A percentile compares a stretch with the other conserved stretches of the same genome.
Evolutionary conservation across 2,113 vertebrate species (phyloP).

Genomic region (Cyanoramphus novaezelandiae): DNA sequence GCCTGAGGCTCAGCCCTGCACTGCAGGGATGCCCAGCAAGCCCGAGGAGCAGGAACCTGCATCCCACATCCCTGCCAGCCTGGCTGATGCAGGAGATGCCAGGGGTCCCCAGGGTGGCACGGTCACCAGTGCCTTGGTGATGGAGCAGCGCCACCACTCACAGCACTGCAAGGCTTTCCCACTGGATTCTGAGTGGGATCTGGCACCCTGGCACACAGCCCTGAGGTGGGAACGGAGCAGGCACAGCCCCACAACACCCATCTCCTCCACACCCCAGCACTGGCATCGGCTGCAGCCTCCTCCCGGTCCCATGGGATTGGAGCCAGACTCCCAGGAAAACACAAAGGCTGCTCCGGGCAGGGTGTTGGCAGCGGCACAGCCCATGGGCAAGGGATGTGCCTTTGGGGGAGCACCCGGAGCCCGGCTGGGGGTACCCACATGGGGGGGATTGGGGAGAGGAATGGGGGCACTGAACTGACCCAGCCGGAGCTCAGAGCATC

Average conservation of each 20-base stretch:
- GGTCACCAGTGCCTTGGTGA: neutral
- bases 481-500: constrained; percentile 71
- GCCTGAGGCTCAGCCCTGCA: neutral
- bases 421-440: accelerated
- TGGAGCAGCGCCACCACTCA: neutral
- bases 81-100: neutral
- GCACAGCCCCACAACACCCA: accelerated
- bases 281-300: neutral
- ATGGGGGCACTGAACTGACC: constrained; percentile 70
- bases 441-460: neutral
- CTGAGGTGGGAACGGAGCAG: neutral
- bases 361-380: neutral
- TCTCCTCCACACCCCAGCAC: neutral
- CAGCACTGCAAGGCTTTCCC: neutral
- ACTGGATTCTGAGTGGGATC: accelerated
- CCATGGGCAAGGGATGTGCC: neutral
- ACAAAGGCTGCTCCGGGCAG: neutral
- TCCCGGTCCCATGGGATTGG: neutral
- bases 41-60: accelerated
- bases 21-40: accelerated
- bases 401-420: neutral
- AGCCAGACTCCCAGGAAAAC: neutral
- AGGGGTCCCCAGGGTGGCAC: accelerated
- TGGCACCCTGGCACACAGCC: neutral
- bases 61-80: neutral